Percentiles rank a stretch among this genome's conserved stretches.
phyloP scores from a whole-genome alignment of 2,888 invertebrate genomes.

The Crematogaster levior region DNA sequence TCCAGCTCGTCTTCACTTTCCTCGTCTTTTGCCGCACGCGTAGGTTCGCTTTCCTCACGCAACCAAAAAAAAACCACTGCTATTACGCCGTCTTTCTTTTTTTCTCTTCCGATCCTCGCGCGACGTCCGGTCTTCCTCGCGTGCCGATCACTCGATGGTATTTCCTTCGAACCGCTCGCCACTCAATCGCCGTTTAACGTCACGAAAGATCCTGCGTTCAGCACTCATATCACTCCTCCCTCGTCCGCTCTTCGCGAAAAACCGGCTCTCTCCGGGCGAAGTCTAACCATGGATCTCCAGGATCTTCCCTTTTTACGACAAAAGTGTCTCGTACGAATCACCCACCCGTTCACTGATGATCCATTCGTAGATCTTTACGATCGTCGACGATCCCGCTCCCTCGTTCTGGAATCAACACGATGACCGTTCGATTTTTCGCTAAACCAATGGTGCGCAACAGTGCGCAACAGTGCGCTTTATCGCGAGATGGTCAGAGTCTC shows the following conservation, averaged over 20 bases:
- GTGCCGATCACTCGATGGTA: slow-evolving; percentile 59
- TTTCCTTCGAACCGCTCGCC: slow-evolving; percentile 56
- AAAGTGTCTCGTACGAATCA: slow-evolving; percentile 10
- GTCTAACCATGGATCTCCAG: neutral
- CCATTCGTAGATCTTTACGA: neutral
- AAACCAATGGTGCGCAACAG: neutral
- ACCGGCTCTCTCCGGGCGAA: neutral
- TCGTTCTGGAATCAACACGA: slow-evolving; percentile 41
- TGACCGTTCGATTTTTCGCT: neutral
- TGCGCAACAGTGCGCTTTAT: neutral
- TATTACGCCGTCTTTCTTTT: slow-evolving; percentile 23
- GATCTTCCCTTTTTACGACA: neutral
- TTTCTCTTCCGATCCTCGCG: slow-evolving; percentile 9
- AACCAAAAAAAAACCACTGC: slow-evolving; percentile 31
- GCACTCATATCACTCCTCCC: slow-evolving; percentile 61
- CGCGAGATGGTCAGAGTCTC: slow-evolving; percentile 7
- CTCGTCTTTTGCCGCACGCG: slow-evolving; percentile 31
- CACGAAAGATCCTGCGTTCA: slow-evolving; percentile 61
- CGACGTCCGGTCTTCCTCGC: slow-evolving; percentile 55
- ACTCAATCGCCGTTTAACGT: slow-evolving; percentile 64
- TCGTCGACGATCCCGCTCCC: neutral
- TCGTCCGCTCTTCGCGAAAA: slow-evolving; percentile 13
- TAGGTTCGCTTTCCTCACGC: slow-evolving; percentile 43
- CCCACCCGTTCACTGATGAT: slow-evolving; percentile 30
- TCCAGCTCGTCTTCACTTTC: slow-evolving; percentile 65